Percentiles rank a stretch among this genome's conserved stretches.
Conservation (phyloP, 2,797 vertebrate genomes). For the Sphenopsis melanotis region DNA sequence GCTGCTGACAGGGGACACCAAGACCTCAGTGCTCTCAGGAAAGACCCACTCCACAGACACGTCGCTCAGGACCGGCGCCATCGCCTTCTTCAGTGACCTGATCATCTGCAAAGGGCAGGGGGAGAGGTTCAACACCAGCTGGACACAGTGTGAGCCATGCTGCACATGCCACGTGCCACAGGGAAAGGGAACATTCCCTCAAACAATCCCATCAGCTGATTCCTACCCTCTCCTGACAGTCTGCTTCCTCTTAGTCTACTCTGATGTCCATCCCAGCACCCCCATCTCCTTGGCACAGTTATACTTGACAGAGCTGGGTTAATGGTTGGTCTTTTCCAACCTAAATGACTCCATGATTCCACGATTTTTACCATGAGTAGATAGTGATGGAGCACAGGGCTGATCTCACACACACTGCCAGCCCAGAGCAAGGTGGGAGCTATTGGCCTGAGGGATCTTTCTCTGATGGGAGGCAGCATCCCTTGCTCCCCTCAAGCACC, state of each 20-base stretch:
- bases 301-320: background rate
- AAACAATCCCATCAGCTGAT: background rate
- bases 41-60: conserved; percentile 94
- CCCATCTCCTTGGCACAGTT: background rate
- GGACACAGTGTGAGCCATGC: rapidly evolving
- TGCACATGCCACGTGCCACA: rapidly evolving
- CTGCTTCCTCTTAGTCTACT: background rate
- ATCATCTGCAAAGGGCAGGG: conserved; percentile 81
- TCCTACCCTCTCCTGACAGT: background rate
- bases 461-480: background rate
- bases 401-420: rapidly evolving
- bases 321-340: background rate
- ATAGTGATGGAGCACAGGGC: background rate
- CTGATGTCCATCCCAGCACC: background rate
- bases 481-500: background rate
- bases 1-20: conserved; percentile 87
- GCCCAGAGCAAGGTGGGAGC: background rate
- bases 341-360: background rate
- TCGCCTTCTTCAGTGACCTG: conserved; percentile 90
- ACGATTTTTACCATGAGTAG: background rate
- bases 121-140: background rate
- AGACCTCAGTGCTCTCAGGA: conserved; percentile 88
- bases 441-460: background rate
- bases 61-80: conserved; percentile 89
- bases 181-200: background rate